Evolutionary conservation across 2,113 vertebrate genomes (phyloP).

Genomic region (Sapajus apella): DNA sequence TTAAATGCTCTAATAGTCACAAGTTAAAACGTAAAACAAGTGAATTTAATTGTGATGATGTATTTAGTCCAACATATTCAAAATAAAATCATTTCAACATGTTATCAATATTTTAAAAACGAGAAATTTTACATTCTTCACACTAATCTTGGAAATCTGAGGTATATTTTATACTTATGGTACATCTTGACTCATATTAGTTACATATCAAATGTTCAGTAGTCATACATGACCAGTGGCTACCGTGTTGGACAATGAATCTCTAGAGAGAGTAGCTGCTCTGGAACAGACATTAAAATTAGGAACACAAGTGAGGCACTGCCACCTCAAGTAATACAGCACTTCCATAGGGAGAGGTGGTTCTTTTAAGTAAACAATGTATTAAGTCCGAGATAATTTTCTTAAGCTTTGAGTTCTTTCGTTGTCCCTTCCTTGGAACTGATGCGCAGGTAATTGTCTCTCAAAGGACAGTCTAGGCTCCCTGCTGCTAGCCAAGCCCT

Average conservation of each 20-base stretch:
- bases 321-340: neutral
- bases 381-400: slow-evolving; percentile 19
- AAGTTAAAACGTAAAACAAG: slow-evolving; percentile 27
- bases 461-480: slow-evolving; percentile 34
- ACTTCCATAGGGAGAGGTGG: neutral
- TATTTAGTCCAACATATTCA: neutral
- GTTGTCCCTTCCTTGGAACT: slow-evolving; percentile 55
- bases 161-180: neutral
- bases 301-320: neutral
- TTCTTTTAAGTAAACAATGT: slow-evolving; percentile 17
- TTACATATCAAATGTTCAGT: neutral
- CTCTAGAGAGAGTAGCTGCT: slow-evolving; percentile 37
- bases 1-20: slow-evolving; percentile 17
- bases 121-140: slow-evolving; percentile 21
- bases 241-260: neutral
- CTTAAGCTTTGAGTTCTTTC: slow-evolving; percentile 51
- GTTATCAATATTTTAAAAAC: slow-evolving; percentile 11
- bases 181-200: neutral
- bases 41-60: slow-evolving; percentile 24
- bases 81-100: slow-evolving; percentile 30
- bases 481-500: slow-evolving; percentile 29
- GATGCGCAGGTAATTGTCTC: slow-evolving; percentile 58
- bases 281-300: neutral
- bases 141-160: slow-evolving; percentile 44
- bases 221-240: neutral